Evolutionary conservation across 2,113 vertebrate species (phyloP), one percentile per base, ranked within the genome.

Genomic region (Geococcyx californianus): DNA sequence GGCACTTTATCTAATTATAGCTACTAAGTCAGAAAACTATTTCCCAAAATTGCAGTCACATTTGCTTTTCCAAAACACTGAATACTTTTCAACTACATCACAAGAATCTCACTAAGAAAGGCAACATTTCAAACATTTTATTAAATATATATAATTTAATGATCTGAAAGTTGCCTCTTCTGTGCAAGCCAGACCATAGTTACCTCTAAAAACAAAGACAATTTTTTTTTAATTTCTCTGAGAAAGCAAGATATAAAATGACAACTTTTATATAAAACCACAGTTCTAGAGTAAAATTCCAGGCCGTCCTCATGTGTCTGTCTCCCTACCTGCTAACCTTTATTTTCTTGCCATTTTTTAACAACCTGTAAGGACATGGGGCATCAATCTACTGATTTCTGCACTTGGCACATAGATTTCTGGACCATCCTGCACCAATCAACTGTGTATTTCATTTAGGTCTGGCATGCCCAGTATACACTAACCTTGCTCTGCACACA

Each of bases 51-150:
- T 49, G 31, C 8, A 18, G 62, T 74, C 45, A 62, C 18, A 23
- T 60, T 84, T 93, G 45, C 64, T 74, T 34, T 92, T 88, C 82
- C 66, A 70, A 62, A 85, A 55, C 15, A 72, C 24, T 79, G 56
- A 85, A 31, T 82, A 45, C 20, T 92, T 78, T 92, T 62, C 36
- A 78, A 52, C 21, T 72, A 42, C 3, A 36, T 54, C 42, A 70
- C 14, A 78, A 70, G 19, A 23, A 51, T 17, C 6, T 63, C 47
- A 42, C 52, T 55, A 88, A 7, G 42, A 82, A 85, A 78, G 38
- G 19, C 47, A 67, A 59, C 2, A 3, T 28, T 73, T 89, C 38
- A 75, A 92, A 42, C 2, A 63, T 54, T 84, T 42, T 44, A 74
- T 51, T 58, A 31, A 52, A 75, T 26, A 42, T 56, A 69, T 52